These are phyloP conservation scores for Drosophila watanabei DNA, from an alignment of 1,140 invertebrate genomes.

Conservation along the genomic window DNA sequence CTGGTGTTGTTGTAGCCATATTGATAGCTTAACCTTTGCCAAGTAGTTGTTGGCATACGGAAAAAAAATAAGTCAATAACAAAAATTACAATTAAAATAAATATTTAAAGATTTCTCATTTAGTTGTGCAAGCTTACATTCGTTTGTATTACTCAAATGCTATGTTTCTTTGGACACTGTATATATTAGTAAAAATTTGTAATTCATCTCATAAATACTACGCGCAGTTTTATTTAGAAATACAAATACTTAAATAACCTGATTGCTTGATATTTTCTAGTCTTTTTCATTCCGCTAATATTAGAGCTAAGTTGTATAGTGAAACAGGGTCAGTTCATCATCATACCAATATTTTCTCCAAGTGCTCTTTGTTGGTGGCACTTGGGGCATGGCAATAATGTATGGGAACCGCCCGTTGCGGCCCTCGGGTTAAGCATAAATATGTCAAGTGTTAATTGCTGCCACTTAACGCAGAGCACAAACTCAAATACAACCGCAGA, in stretches of 20 bases:
- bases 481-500: slow-evolving; percentile 69
- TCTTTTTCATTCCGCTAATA: neutral
- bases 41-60: slow-evolving; percentile 35
- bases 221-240: too few relatives aligned
- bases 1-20: slow-evolving; percentile 53
- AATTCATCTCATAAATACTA: too few relatives aligned
- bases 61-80: neutral
- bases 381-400: slow-evolving; percentile 59
- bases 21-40: slow-evolving; percentile 70
- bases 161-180: neutral
- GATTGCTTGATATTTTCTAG: neutral
- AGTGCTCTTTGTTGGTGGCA: slow-evolving; percentile 36
- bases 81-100: neutral
- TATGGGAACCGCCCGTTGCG: slow-evolving; percentile 56
- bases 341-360: slow-evolving; percentile 1
- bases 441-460: slow-evolving; percentile 84
- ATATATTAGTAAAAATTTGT: too few relatives aligned
- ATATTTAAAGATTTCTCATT: neutral
- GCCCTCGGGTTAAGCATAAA: slow-evolving; percentile 74
- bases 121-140: neutral
- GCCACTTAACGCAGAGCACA: slow-evolving; percentile 81
- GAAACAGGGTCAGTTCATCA: neutral
- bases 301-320: neutral
- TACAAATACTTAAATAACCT: neutral
- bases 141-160: neutral